Evolutionary conservation across 2,113 vertebrate genomes (phyloP).

Genomic region (Corythaeola cristata): DNA sequence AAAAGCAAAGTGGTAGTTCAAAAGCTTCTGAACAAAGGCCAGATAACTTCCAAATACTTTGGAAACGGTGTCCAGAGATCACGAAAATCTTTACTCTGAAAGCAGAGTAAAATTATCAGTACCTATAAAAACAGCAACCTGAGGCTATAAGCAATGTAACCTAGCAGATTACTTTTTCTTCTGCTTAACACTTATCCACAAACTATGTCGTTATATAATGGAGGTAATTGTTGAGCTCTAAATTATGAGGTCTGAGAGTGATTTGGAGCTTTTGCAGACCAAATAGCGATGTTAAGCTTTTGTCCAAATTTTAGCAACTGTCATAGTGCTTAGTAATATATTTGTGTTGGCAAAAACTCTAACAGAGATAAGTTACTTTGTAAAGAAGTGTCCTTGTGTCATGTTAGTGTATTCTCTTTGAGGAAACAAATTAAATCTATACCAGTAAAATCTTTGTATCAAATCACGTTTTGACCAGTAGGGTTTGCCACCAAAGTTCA

Average conservation of each 20-base stretch:
- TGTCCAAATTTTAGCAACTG: neutral
- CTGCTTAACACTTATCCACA: neutral
- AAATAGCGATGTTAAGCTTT: neutral
- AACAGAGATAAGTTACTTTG: neutral
- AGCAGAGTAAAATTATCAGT: neutral
- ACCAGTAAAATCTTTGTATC: neutral
- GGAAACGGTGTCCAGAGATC: neutral
- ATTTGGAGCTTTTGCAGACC: neutral
- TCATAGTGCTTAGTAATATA: neutral
- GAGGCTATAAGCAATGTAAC: neutral
- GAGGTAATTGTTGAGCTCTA: neutral
- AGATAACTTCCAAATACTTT: neutral
- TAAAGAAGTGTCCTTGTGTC: neutral
- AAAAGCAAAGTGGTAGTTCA: neutral
- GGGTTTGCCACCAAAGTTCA: neutral
- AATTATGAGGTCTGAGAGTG: neutral
- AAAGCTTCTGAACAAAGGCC: neutral
- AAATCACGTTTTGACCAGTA: neutral
- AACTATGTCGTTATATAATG: neutral
- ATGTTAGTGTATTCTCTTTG: neutral
- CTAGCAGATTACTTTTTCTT: neutral
- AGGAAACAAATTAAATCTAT: neutral
- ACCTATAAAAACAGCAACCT: neutral
- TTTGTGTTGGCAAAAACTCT: neutral
- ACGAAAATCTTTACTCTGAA: neutral